Base-by-base conservation (phyloP, 2,113 vertebrate species). In the Calyptomena viridis region DNA sequence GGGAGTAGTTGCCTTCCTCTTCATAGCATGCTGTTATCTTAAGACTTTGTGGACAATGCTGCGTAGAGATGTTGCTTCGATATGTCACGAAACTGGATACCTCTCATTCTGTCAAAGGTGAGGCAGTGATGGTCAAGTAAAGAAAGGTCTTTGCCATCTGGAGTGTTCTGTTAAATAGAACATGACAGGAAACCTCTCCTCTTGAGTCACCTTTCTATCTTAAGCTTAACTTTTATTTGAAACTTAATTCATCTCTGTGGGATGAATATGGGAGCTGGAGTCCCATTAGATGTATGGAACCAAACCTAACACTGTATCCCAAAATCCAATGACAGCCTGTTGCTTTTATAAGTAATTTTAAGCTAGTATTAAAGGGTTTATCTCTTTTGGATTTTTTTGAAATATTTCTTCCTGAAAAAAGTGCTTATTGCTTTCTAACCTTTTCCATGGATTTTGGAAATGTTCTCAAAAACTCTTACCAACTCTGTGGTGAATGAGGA, bases 1-100 rank as follows among this genome's bases (percentile, higher is more conserved):
- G 68, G 90, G 63, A 94, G 23, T 91, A 97, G 90, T 77, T 94
- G 79, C 79, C 72, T 92, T 85, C 75, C 52, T 73, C 82, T 91
- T 67, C 90, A 52, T 80, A 94, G 71, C 47, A 37, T 86, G 85
- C 82, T 91, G 87, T 92, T 92, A 27, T 39, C 37, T 76, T 87
- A 79, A 82, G 91, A 40, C 79, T 88, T 59, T 85, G 37, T 67
- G 74, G 89, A 79, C 53, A 77, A 10, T 82, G 37, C 71, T 86
- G 72, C 30, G 0, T 42, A 92, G 68, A 95, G 83, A n/a, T 86
- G 64, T 84, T 86, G 42, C 86, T 93, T 73, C 0, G 1, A 9
- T 75, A 49, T 84, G 33, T 74, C 55, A 14, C 24, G 31, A 93
- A 83, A 62, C 81, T 1, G 15, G 67, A 86, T 77, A 71, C 82